These are phyloP conservation scores for Drosophila subobscura DNA, from an alignment of 1,140 invertebrate species.

Conservation along the genomic window DNA sequence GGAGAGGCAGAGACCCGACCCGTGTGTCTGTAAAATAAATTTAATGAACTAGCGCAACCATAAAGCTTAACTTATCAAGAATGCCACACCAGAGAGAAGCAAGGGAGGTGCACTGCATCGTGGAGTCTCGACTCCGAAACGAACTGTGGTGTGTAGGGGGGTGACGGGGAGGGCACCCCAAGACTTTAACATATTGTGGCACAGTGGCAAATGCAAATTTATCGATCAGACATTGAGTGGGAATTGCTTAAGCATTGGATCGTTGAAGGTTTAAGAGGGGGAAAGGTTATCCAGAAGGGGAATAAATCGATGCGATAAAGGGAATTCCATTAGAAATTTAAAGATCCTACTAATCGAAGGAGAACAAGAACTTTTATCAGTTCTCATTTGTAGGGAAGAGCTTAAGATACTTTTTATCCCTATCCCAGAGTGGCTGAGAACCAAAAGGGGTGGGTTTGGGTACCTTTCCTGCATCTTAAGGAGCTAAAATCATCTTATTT, in stretches of 20 bases:
- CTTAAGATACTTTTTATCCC: too few relatives aligned
- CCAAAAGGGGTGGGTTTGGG: too few relatives aligned
- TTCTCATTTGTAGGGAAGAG: too few relatives aligned
- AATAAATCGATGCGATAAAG: neutral
- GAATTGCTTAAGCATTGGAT: slow-evolving; percentile 17
- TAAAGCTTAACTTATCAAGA: slow-evolving; percentile 77
- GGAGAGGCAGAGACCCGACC: slow-evolving; percentile 25
- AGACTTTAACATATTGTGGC: slow-evolving; percentile 35
- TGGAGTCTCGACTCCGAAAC: slow-evolving; percentile 34
- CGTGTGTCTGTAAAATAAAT: slow-evolving; percentile 74
- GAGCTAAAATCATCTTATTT: too few relatives aligned
- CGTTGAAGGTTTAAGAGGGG: neutral
- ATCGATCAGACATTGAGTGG: slow-evolving; percentile 13
- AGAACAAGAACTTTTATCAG: too few relatives aligned
- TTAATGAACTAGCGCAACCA: slow-evolving; percentile 80
- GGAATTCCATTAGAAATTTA: too few relatives aligned
- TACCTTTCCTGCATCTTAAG: too few relatives aligned
- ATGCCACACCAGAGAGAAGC: slow-evolving; percentile 17
- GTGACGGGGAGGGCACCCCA: slow-evolving; percentile 8
- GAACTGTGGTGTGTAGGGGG: slow-evolving; percentile 4
- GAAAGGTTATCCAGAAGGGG: neutral
- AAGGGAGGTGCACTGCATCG: slow-evolving; percentile 5
- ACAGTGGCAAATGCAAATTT: slow-evolving; percentile 40
- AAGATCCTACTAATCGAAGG: too few relatives aligned
- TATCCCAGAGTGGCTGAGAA: too few relatives aligned